A percentile compares a stretch with the other conserved stretches of the same genome.
Evolutionary conservation across 2,113 vertebrate genomes (phyloP).

Genomic region (Accipiter cooperii): DNA sequence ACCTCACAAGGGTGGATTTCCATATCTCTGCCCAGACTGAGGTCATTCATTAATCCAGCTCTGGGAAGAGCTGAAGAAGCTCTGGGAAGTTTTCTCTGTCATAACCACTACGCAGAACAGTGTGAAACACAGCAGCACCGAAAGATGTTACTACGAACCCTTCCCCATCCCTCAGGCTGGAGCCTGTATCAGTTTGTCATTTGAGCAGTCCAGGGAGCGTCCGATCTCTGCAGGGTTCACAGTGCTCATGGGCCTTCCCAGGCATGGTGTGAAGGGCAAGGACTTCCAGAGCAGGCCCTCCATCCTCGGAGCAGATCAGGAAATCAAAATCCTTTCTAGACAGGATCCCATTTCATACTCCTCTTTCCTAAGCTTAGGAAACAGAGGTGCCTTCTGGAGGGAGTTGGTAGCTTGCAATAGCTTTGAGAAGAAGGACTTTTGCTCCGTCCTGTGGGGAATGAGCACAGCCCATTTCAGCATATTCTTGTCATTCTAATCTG

Average conservation of each 20-base stretch:
- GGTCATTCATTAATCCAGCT: background rate
- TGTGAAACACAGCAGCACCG: background rate
- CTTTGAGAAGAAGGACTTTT: background rate
- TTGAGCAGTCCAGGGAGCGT: rapidly evolving
- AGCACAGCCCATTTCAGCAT: background rate
- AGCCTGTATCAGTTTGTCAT: background rate
- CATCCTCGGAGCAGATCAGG: background rate
- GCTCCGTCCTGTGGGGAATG: background rate
- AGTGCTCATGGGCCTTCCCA: background rate
- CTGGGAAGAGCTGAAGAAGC: background rate
- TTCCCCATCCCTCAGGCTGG: background rate
- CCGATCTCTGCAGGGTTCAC: background rate
- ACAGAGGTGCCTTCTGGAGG: background rate
- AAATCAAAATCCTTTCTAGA: background rate
- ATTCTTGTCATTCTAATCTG: background rate
- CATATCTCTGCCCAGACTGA: background rate
- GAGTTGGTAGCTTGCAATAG: background rate
- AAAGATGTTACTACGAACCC: background rate
- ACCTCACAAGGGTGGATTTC: background rate
- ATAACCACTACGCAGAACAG: background rate
- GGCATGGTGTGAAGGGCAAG: background rate
- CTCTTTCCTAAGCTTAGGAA: background rate
- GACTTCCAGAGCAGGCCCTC: background rate
- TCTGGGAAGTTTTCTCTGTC: background rate
- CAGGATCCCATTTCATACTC: background rate